Conservation (phyloP, 2,888 invertebrate genomes). For the Stenichneumon culpator region DNA sequence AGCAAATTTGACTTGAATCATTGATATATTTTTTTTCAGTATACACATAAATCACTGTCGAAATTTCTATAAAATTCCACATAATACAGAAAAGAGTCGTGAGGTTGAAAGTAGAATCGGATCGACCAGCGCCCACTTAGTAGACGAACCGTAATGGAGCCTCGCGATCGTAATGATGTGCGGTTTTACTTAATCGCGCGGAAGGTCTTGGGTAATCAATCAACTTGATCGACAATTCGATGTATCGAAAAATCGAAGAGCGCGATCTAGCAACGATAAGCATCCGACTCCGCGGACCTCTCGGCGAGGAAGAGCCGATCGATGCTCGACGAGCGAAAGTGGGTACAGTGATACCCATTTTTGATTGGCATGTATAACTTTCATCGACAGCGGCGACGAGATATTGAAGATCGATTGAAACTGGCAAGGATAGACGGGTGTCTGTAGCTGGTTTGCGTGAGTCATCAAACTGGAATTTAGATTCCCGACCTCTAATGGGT, state of each 20-base stretch:
- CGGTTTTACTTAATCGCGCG: not conserved
- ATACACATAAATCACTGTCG: too few species aligned
- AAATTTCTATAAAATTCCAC: too few species aligned
- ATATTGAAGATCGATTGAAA: constrained; percentile 38
- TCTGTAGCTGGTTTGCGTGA: constrained; percentile 25
- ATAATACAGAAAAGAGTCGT: too few species aligned
- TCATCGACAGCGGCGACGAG: constrained; percentile 11
- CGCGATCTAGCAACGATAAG: not conserved
- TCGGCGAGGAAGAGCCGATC: constrained; percentile 19
- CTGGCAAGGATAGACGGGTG: not conserved
- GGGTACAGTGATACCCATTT: constrained; percentile 16
- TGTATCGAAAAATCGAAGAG: constrained; percentile 3
- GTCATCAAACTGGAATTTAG: constrained; percentile 58
- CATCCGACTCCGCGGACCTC: constrained; percentile 18
- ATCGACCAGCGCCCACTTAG: too few species aligned
- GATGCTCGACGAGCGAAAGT: constrained; percentile 50
- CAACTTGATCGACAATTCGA: not conserved
- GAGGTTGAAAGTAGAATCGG: too few species aligned
- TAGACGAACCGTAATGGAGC: not conserved
- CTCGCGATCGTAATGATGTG: not conserved
- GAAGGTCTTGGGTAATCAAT: not conserved
- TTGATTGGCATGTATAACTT: constrained; percentile 41
- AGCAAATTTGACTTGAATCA: too few species aligned
- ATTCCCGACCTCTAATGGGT: constrained; percentile 52
- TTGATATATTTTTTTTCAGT: too few species aligned